These are phyloP conservation scores for Oophaga sylvatica DNA, from an alignment of 2,797 vertebrate genomes.

Conservation along the genomic window DNA sequence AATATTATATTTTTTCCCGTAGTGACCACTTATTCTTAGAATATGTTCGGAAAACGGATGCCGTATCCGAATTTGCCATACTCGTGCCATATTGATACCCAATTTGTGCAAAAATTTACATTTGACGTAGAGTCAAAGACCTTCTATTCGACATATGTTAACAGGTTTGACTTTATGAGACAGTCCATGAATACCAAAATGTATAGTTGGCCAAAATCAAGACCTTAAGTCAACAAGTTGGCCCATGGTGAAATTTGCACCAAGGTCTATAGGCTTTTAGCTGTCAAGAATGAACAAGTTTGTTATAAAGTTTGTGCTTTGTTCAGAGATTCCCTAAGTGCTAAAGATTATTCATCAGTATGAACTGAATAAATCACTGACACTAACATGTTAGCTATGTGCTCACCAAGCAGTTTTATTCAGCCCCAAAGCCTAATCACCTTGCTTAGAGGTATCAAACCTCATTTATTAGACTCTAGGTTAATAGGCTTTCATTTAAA, in stretches of 20 bases:
- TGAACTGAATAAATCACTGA: constrained; percentile 31
- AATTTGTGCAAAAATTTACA: too few species aligned
- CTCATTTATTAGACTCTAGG: constrained; percentile 37
- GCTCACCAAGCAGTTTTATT: background rate
- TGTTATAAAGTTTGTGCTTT: constrained; percentile 2
- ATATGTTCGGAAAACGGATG: too few species aligned
- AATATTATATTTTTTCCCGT: too few species aligned
- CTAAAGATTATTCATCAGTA: constrained; percentile 28
- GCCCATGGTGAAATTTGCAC: background rate
- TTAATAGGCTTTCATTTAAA: constrained; percentile 58
- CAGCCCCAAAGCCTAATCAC: constrained; percentile 43
- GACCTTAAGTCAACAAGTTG: background rate
- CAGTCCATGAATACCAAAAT: background rate
- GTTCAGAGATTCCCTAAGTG: constrained; percentile 36
- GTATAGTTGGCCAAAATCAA: background rate
- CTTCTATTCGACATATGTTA: too few species aligned
- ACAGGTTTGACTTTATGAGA: background rate
- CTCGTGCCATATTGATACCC: too few species aligned
- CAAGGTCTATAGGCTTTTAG: background rate
- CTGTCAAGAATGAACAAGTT: constrained; percentile 10
- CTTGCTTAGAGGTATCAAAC: constrained; percentile 53
- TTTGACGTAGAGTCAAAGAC: too few species aligned
- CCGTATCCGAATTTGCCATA: too few species aligned
- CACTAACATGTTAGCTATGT: constrained; percentile 8
- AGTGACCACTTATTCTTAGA: too few species aligned